Base-by-base conservation (phyloP, 2,888 invertebrate species). In the Meteorus cinctellus region DNA sequence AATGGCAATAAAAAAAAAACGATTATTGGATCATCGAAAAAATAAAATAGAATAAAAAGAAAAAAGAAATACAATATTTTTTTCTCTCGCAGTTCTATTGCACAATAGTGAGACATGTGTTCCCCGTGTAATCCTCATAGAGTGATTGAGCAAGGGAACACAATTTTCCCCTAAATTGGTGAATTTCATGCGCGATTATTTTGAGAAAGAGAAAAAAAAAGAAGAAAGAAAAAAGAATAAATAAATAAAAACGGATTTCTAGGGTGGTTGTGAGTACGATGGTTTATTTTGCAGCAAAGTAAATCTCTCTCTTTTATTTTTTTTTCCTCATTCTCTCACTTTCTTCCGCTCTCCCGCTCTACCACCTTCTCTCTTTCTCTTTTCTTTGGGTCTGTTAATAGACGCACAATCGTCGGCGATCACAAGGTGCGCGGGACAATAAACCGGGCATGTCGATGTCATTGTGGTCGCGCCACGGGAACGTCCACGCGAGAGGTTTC, bases 361-460 rank as follows among this genome's bases (percentile, higher is more conserved):
- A 16, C 14, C n/a, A 48, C n/a, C 14, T 19, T 55, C 19, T 19
- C n/a, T 36, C 36, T 66, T 24, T 8, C 16, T 29, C 8, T 19
- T 19, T 27, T 69, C 27, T 51, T 31, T 34, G 34, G 78, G 77
- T 79, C 72, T 72, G 69, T 85, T 85, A 84, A 85, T 85, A 82
- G 82, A 81, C 80, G 82, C 82, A 87, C 87, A 87, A 87, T 87
- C 85, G 86, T 81, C 78, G 76, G 81, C 82, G 82, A 85, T 85
- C 84, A 86, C 85, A 87, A 87, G 85, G 87, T 86, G 77, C 72
- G 60, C 77, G 51, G 62, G 68, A 78, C 79, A 74, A 74, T 70
- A 36, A 67, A 67, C 69, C 51, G 48, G 66, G 45, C 60, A 72
- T 67, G 74, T 48, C 66, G 70, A 71, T 74, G 73, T 74, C 80